phyloP scores from a whole-genome alignment of 2,113 vertebrate species.

The Myocastor coypus region DNA sequence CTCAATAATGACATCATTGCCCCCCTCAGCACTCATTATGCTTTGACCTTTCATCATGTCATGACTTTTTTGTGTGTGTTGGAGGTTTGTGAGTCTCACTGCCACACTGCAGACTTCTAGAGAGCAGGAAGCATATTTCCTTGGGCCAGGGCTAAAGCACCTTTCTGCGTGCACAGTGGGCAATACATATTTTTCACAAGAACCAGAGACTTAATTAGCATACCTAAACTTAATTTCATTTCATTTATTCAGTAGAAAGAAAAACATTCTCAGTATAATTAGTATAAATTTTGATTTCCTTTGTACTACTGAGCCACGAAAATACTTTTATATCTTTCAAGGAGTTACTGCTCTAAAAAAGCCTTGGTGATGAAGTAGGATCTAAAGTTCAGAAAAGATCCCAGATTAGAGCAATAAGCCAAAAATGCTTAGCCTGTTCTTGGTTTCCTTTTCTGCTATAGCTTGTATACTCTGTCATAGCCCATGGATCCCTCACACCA shows the following conservation, averaged over 20 bases:
- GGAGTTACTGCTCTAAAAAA: background rate
- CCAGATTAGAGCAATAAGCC: background rate
- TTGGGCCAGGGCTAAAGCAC: background rate
- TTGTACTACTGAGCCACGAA: background rate
- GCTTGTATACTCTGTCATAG: too few species aligned
- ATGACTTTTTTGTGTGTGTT: background rate
- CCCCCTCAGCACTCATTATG: background rate
- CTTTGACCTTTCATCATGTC: background rate
- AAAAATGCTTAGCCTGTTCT: background rate
- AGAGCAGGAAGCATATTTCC: background rate
- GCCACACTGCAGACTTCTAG: background rate
- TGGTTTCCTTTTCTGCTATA: background rate
- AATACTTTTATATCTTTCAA: background rate
- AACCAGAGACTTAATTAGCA: background rate
- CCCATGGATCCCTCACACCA: background rate
- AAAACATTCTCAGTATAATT: background rate
- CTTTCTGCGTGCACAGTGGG: accelerated
- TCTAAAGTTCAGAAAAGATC: background rate
- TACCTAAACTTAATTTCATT: background rate
- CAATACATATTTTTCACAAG: background rate
- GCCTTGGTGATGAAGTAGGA: background rate
- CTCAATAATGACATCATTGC: background rate
- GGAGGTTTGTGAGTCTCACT: background rate
- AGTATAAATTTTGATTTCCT: background rate
- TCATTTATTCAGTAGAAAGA: background rate